Base-by-base conservation (phyloP, 2,113 vertebrate genomes). In the Crotalus viridis region DNA sequence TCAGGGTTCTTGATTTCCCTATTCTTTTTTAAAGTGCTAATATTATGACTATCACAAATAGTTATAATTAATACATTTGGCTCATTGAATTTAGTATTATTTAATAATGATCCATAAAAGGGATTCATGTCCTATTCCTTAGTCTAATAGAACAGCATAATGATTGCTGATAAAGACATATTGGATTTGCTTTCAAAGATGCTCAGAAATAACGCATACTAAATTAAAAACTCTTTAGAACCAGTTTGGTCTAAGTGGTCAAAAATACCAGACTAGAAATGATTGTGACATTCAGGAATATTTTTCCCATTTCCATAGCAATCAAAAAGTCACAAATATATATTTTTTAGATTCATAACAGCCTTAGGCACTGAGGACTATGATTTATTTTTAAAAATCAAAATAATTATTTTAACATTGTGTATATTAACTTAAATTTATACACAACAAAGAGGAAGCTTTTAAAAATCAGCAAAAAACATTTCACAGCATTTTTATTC, bases 1-100 rank as follows among this genome's bases (percentile, higher is more conserved):
- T 94, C 87, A 94, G 91, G 19, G 85, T 15, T 8, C 59, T 0
- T 90, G 88, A 43, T 91, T 93, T 54, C 69, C 26, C 61, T 94
- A 91, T 61, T 88, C 61, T 15, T 12, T 89, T 57, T 54, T 10
- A 74, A 91, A 93, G 8, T 90, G 39, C 7, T 81, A 21, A 19
- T 21, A 81, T 81, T 43, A 43, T 81, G 17, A 81, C 19, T 43
- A 81, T 7, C 33, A 81, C 74, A 21, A 39, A 43, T 43, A 43
- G 1, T 39, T 81, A 21, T 81, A 81, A 19, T 81, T 81, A 39
- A 6, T 7, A 43, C 33, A 19, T 21, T 81, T 81, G 74, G 74
- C 33, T 81, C 17, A 39, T 21, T 81, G 33, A 9, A 81, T 19
- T 81, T 81, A 43, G 33, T 81, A 81, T 81, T 81, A 69, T 51